Evolutionary conservation across 2,888 invertebrate species (phyloP).

Genomic region (Catocala sponsa): DNA sequence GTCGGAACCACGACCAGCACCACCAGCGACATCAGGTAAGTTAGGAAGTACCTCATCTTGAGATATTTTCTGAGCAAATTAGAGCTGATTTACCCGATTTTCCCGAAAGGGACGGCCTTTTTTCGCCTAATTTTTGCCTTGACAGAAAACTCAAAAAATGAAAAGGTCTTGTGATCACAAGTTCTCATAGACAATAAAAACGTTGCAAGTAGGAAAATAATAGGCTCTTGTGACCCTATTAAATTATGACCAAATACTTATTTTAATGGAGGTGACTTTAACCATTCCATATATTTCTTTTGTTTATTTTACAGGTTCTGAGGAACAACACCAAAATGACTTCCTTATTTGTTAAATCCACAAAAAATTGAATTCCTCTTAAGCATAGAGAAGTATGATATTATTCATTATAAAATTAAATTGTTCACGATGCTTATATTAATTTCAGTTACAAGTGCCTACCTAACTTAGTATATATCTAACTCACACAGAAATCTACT

Average conservation of each 20-base stretch:
- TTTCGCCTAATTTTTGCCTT: conserved; percentile 86
- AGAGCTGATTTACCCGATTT: conserved; percentile 81
- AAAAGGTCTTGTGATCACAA: conserved; percentile 88
- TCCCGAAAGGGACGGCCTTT: conserved; percentile 84
- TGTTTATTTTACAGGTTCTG: too few species aligned
- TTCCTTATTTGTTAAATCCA: too few species aligned
- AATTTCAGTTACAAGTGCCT: too few species aligned
- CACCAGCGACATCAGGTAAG: conserved; percentile 85
- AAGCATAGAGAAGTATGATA: too few species aligned
- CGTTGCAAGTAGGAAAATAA: conserved; percentile 63
- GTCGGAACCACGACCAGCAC: conserved; percentile 71
- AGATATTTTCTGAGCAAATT: conserved; percentile 79
- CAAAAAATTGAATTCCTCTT: too few species aligned
- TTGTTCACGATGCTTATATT: too few species aligned
- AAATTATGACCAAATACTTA: neutral
- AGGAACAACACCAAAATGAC: too few species aligned
- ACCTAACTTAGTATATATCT: too few species aligned
- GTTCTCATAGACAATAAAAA: conserved; percentile 83
- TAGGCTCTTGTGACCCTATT: conserved; percentile 37
- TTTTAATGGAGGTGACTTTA: neutral
- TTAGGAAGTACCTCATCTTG: conserved; percentile 89
- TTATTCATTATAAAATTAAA: too few species aligned
- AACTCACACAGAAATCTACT: too few species aligned
- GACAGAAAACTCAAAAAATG: conserved; percentile 85
- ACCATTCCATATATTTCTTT: too few species aligned